A percentile compares a stretch with the other conserved stretches of the same genome.
Conservation (phyloP, 2,113 vertebrate genomes). For the Copsychus sechellarum region DNA sequence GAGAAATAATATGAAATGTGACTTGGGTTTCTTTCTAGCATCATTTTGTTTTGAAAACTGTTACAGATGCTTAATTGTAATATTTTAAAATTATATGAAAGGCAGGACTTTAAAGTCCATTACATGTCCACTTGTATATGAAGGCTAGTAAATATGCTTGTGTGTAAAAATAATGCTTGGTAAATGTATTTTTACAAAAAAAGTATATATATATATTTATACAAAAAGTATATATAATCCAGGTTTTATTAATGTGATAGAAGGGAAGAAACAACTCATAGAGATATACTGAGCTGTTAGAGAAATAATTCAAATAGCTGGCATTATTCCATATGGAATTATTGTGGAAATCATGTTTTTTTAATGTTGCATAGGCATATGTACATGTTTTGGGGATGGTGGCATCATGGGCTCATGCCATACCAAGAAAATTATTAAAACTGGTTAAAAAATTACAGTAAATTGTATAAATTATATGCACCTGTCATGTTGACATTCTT, state of each 20-base stretch:
- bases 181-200: background rate
- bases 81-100: background rate
- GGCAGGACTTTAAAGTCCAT: background rate
- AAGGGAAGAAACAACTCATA: background rate
- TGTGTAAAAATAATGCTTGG: background rate
- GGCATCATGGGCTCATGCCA: background rate
- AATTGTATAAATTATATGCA: background rate
- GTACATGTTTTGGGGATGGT: background rate
- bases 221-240: background rate
- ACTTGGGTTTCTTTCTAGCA: background rate
- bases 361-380: background rate
- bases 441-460: background rate
- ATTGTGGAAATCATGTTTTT: background rate
- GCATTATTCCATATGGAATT: background rate
- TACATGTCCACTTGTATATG: background rate
- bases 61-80: background rate
- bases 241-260: background rate
- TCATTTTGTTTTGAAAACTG: background rate
- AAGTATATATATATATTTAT: background rate
- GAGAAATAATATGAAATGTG: background rate
- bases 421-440: background rate
- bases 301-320: background rate
- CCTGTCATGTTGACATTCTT: background rate
- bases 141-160: background rate
- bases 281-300: background rate